Evolutionary conservation across 2,888 invertebrate species (phyloP), one percentile per base, ranked within the genome.

Genomic region (Volucella zonaria): DNA sequence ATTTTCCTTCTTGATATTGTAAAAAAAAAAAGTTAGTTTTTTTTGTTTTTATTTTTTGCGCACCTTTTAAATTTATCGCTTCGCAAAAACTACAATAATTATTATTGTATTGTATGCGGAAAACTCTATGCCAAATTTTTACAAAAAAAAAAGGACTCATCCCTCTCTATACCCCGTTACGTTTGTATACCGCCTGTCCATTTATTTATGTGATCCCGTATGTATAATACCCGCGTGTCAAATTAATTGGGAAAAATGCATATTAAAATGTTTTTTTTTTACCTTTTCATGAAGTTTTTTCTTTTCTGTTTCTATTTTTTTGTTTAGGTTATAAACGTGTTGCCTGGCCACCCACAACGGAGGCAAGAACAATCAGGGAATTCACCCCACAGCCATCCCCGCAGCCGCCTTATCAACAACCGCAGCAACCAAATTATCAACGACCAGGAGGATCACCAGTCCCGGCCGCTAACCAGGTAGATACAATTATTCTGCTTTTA

Each of bases 311-410:
- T 18, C 18, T 8, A 9, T 45, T 18, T 62, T 18, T 43, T 42
- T 14, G 54, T 70, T 12, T 93, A 96, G 96, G 95, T 92, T 94
- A 95, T 89, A 97, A 96, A 93, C 95, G 96, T 93, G 96, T 97
- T 89, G 96, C 96, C 92, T 97, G 97, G 97, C 97, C 97, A 87
- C 96, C 96, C 88, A 94, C 94, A 88, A 93, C 93, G 88, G 94
- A 95, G 90, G 95, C 94, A 87, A 94, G 95, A 91, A 94, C 94
- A 87, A 93, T 94, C 92, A 93, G 93, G 67, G 91, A 91, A 83
- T 91, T 91, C 78, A 91, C 92, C 64, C 92, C 92, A 14, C 92
- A 92, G 81, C 91, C 91, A 70, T 89, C 89, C 56, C 78, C 88
- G 38, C 89, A 89, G 82, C 89, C 89, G 31, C 90, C 88, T 54